Conservation (phyloP, 2,113 vertebrate species). For the Ceyx cyanopectus region DNA sequence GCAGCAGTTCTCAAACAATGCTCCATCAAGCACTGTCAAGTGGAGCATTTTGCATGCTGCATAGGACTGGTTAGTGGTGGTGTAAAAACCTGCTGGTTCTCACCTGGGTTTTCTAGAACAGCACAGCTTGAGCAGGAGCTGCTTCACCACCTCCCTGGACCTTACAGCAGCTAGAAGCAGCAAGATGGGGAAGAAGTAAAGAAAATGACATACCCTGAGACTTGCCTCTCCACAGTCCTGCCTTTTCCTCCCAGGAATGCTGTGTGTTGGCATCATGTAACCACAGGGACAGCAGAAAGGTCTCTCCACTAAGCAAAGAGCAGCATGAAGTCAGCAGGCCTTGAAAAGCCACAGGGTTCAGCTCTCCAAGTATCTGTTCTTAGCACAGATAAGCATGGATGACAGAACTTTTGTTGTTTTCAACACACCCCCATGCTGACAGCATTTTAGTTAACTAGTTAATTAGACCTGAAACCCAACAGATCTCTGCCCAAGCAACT, state of each 20-base stretch:
- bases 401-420: not conserved
- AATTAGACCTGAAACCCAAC: not conserved
- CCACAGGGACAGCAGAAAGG: not conserved
- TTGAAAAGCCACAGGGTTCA: not conserved
- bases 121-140: not conserved
- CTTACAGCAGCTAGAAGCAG: not conserved
- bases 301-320: not conserved
- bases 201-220: not conserved
- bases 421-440: not conserved
- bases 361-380: not conserved
- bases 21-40: not conserved
- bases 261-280: not conserved
- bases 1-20: not conserved
- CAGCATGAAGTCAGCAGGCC: not conserved
- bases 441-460: not conserved
- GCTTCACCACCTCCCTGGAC: not conserved
- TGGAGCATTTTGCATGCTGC: not conserved
- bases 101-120: not conserved
- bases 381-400: rapidly evolving
- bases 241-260: not conserved
- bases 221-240: not conserved
- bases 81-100: not conserved
- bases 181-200: not conserved
- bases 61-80: not conserved
- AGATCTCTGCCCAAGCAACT: not conserved